Percentiles rank a stretch among this genome's conserved stretches.
phyloP scores from a whole-genome alignment of 2,797 vertebrate genomes.

The Perodicticus potto region DNA sequence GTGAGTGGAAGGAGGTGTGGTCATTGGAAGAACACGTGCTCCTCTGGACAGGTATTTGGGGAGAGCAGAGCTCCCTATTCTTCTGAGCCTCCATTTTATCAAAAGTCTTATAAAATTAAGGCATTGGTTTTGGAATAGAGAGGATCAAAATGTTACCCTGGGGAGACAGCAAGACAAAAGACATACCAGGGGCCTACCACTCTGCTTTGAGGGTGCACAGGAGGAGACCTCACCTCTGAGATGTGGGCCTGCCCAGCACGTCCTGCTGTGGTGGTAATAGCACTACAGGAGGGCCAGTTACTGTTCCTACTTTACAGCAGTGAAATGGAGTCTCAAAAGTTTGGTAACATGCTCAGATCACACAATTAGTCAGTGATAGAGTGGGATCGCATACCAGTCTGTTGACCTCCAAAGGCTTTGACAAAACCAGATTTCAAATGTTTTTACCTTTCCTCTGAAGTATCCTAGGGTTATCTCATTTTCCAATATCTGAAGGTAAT shows the following conservation, averaged over 20 bases:
- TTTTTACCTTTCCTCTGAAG: background rate
- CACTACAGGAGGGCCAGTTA: accelerated
- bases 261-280: background rate
- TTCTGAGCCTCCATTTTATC: background rate
- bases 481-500: background rate
- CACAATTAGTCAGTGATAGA: background rate
- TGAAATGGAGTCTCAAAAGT: background rate
- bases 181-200: accelerated
- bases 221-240: background rate
- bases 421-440: background rate
- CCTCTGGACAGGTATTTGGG: background rate
- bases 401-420: background rate
- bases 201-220: too few relatives aligned
- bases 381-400: background rate
- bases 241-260: background rate
- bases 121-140: background rate
- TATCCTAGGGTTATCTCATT: background rate
- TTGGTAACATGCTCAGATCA: background rate
- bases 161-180: background rate
- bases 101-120: background rate
- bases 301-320: background rate
- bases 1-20: too few relatives aligned
- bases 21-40: accelerated
- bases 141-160: background rate
- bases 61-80: background rate